A percentile compares a stretch with the other conserved stretches of the same genome.
These are phyloP conservation scores for Sebastes cheni DNA, from an alignment of 2,797 vertebrate species.

Conservation along the genomic window DNA sequence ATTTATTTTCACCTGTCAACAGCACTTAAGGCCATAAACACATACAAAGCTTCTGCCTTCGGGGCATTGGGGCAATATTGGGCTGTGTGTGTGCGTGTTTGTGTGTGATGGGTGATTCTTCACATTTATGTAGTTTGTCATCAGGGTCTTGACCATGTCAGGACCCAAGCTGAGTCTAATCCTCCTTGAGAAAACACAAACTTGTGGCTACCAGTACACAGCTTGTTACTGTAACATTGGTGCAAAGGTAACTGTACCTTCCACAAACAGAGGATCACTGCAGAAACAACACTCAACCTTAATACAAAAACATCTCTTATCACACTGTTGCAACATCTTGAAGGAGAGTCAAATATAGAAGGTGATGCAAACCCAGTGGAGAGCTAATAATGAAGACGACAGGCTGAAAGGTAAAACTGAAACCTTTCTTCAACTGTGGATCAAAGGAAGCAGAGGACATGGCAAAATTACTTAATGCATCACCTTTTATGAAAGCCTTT, in stretches of 20 bases:
- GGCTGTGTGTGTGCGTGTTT: constrained; percentile 50
- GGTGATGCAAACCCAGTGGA: neutral
- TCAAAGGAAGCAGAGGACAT: constrained; percentile 17
- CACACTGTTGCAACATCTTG: constrained; percentile 9
- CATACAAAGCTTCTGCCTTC: constrained; percentile 64
- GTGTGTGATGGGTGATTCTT: constrained; percentile 60
- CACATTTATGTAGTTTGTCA: constrained; percentile 68
- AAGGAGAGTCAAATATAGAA: constrained; percentile 4
- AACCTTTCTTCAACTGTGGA: neutral
- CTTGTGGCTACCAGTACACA: constrained; percentile 10
- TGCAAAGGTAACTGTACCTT: constrained; percentile 8
- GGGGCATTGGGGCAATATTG: constrained; percentile 63
- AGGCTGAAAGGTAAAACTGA: neutral
- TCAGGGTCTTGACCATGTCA: constrained; percentile 61
- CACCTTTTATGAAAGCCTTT: constrained; percentile 9
- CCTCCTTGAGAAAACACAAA: constrained; percentile 62
- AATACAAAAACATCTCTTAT: constrained; percentile 13
- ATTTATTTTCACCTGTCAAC: constrained; percentile 77
- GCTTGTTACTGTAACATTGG: constrained; percentile 7
- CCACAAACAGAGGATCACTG: neutral
- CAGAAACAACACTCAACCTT: neutral
- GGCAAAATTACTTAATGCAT: constrained; percentile 25
- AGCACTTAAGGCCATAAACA: constrained; percentile 70
- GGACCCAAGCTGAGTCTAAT: constrained; percentile 60
- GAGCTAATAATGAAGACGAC: neutral